Conservation (phyloP, 2,888 invertebrate genomes). For the Drosophila pseudotalamancana region DNA sequence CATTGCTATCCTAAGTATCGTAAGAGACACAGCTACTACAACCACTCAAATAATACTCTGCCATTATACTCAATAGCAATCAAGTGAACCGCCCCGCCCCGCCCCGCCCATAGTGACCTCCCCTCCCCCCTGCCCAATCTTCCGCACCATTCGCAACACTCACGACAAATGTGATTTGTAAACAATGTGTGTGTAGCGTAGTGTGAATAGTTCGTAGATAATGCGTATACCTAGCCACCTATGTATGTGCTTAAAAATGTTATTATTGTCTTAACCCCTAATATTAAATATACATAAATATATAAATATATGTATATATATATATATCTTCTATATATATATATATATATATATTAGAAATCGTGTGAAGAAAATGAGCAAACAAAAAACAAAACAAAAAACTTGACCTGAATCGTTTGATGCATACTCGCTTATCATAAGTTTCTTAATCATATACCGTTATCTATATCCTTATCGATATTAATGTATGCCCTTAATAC, state of each 20-base stretch:
- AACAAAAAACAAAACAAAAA: neutral
- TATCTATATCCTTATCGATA: neutral
- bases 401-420: conserved; percentile 19
- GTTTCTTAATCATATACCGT: neutral
- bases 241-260: conserved; percentile 44
- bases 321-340: neutral
- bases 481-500: neutral
- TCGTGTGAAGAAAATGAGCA: no score
- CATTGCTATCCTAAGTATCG: conserved; percentile 19
- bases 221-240: conserved; percentile 3
- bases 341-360: neutral
- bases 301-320: neutral
- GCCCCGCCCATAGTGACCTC: neutral
- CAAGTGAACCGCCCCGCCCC: conserved; percentile 6
- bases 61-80: conserved; percentile 22
- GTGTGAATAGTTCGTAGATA: neutral
- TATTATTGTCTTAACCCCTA: conserved; percentile 25
- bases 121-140: neutral
- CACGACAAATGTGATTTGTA: conserved; percentile 46
- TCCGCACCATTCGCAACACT: conserved; percentile 45
- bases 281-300: conserved; percentile 4
- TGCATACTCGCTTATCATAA: conserved; percentile 19
- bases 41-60: conserved; percentile 21
- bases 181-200: conserved; percentile 14
- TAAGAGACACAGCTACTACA: neutral